These are phyloP conservation scores for Gallinago stenura DNA, from an alignment of 2,797 vertebrate species.

Conservation along the genomic window DNA sequence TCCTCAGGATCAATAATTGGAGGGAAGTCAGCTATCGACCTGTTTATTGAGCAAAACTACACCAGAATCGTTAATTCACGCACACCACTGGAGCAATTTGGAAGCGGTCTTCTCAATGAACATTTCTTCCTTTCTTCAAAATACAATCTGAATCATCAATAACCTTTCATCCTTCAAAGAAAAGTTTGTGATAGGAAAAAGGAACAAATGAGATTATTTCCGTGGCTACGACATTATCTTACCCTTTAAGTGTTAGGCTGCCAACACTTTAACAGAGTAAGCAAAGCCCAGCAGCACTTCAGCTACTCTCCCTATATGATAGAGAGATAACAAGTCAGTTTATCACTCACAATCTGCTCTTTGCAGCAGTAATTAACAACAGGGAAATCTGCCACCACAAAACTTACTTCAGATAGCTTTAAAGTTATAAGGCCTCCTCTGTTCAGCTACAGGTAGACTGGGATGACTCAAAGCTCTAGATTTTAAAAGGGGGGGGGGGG, in stretches of 20 bases:
- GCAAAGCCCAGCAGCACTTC: background rate
- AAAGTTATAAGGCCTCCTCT: background rate
- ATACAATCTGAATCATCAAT: background rate
- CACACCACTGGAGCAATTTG: background rate
- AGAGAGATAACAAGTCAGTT: background rate
- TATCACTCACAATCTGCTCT: background rate
- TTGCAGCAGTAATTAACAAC: background rate
- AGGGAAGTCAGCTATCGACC: slow-evolving; percentile 9
- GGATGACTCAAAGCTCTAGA: background rate
- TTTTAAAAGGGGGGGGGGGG: background rate
- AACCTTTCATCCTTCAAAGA: background rate
- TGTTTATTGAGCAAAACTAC: background rate
- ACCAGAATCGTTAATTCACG: background rate
- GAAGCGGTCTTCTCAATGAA: background rate
- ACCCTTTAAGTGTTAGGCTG: background rate
- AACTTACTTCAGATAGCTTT: background rate
- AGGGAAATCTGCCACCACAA: background rate
- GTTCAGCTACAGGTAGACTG: background rate
- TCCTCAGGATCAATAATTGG: slow-evolving; percentile 3
- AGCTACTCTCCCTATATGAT: background rate
- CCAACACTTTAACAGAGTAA: background rate
- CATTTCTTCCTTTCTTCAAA: background rate
- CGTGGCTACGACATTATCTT: accelerated
- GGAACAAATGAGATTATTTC: background rate
- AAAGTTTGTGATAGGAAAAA: background rate